Evolutionary conservation across 2,797 vertebrate genomes (phyloP), one percentile per base, ranked within the genome.

Genomic region (Tachyglossus aculeatus): DNA sequence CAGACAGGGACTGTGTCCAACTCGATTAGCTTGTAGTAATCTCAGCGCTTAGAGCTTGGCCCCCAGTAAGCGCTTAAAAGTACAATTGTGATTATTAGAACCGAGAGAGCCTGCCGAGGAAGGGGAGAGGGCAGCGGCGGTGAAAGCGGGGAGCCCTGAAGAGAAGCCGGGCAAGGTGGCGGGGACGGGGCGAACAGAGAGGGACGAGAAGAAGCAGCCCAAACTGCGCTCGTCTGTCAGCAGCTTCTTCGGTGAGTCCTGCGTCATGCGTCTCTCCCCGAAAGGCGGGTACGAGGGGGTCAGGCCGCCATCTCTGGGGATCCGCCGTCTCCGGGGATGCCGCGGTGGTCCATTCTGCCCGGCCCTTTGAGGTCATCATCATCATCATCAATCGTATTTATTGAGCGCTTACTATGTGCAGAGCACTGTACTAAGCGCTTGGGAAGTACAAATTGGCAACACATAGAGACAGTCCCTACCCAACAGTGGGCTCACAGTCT

Each of bases 221-320:
- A 92, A 88, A 80, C 67, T 71, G 2, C 57, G 64, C 34, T 93
- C 90, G 82, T 77, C 87, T 3, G 91, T 96, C 85, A 95, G 90
- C 91, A 95, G 88, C 86, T 96, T 96, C 90, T 96, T 96, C 86
- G 88, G 96, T 97, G 86, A 93, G 92, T 86, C 8, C 37, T 12
- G 53, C 7, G 24, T 37, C 3, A 9, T 6, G 6, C 9, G n/a
- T 19, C 3, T 13, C 41, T 11, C 2, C 9, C 13, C 5, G 21
- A 11, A 44, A 44, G n/a, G n/a, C 41, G 44, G n/a, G 4, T 3
- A 6, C n/a, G 7, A 22, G 9, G 25, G 22, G 9, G 45, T 48
- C 25, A 31, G 8, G 19, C 15, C 18, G 16, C 31, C 25, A 14
- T 18, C 45, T 48, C 25, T 4, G 4, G 31, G 9, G 29, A 16